Evolutionary conservation across 2,113 vertebrate species (phyloP), one percentile per base, ranked within the genome.

Genomic region (Pelecanus crispus): DNA sequence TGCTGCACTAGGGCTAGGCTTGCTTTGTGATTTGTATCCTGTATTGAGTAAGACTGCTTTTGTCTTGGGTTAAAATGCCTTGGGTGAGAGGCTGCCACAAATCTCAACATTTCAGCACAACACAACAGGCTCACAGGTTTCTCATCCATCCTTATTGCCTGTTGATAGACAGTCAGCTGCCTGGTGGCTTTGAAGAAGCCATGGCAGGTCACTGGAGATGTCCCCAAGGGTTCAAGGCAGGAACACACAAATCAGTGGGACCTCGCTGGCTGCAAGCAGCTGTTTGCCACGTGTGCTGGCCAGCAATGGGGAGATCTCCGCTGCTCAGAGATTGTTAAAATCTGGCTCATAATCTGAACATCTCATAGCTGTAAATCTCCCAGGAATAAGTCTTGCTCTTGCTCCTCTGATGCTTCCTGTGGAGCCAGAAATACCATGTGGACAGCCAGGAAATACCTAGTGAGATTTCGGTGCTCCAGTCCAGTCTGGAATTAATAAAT

Each of bases 21-120:
- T 31, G 58, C 79, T 95, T 88, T 94, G 74, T 90, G 90, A 81
- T 86, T 84, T 67, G 62, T 88, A 94, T 91, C 93, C 93, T 91
- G 93, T 91, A 10, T 97, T 97, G 94, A 95, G 94, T 50, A 97
- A 97, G 88, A 93, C 63, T 34, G 79, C 94, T 78, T 97, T 95
- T 97, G 95, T 96, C 72, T 95, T 38, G 72, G 90, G 74, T 81
- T 59, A 78, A 78, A 96, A 92, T 16, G 95, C 90, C 85, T 50
- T 78, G 91, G 81, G 84, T 92, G 82, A 90, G 81, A 78, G 86
- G 62, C 86, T 92, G 82, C 72, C 92, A 22, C 90, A 88, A 77
- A 94, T 77, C 68, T 80, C 79, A 14, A 6, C 42, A 18, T 83
- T 86, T 74, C 88, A 59, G 4, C 67, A 63, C 63, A 16, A 42